Evolutionary conservation across 2,113 vertebrate species (phyloP).

Genomic region (Junco hyemalis): DNA sequence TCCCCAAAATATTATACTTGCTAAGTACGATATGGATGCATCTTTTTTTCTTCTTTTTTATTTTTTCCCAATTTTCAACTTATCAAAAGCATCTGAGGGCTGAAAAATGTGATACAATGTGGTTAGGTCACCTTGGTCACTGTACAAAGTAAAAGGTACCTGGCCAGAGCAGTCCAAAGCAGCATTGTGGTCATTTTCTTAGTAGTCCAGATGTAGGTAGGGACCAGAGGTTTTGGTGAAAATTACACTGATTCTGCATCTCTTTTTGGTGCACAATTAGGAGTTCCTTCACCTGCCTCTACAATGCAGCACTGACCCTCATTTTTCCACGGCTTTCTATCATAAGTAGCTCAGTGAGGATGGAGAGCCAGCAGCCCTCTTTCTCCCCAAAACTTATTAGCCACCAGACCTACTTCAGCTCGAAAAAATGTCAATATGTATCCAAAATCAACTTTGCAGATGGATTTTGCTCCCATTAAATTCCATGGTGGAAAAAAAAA

Average conservation of each 20-base stretch:
- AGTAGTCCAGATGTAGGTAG: not conserved
- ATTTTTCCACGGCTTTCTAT: not conserved
- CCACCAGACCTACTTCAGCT: slow-evolving; percentile 30
- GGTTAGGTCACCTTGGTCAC: not conserved
- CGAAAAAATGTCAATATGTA: slow-evolving; percentile 35
- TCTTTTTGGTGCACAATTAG: not conserved
- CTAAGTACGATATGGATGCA: not conserved
- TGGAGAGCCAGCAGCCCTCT: not conserved
- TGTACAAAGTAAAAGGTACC: not conserved
- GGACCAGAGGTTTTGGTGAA: not conserved
- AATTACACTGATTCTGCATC: not conserved
- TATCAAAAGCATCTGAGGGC: not conserved
- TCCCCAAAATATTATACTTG: not conserved
- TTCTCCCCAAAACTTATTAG: slow-evolving; percentile 24
- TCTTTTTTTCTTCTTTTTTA: fast-evolving
- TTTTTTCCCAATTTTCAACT: not conserved
- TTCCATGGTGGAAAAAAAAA: not conserved
- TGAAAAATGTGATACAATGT: not conserved
- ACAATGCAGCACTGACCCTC: not conserved
- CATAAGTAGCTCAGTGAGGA: not conserved
- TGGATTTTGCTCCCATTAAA: slow-evolving; percentile 35
- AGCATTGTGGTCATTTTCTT: not conserved
- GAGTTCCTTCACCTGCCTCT: not conserved
- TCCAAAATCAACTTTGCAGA: slow-evolving; percentile 47
- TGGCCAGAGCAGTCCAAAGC: not conserved